These are phyloP conservation scores for Drosophila mimica DNA, from an alignment of 2,888 invertebrate genomes.

Conservation along the genomic window DNA sequence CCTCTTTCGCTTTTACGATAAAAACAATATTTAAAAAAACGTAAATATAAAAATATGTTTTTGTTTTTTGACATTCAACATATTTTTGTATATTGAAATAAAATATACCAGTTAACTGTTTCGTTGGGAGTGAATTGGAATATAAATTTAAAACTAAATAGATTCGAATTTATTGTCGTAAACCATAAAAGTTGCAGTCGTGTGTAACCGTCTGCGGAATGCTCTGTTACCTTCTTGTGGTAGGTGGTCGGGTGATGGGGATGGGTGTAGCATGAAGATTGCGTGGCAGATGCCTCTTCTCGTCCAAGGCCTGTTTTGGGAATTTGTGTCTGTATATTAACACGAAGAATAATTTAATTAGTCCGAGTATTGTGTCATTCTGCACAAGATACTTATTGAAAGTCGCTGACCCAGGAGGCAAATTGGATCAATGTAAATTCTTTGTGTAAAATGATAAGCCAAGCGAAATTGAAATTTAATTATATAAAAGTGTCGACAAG, in stretches of 20 bases:
- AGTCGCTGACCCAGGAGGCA: background rate
- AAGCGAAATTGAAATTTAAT: background rate
- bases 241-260: background rate
- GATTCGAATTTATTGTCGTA: background rate
- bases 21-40: background rate
- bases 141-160: background rate
- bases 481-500: background rate
- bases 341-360: background rate
- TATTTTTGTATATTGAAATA: background rate
- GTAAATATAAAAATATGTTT: background rate
- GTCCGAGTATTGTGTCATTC: background rate
- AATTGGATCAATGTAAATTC: background rate
- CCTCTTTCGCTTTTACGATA: background rate
- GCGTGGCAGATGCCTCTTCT: background rate
- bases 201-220: background rate
- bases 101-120: background rate
- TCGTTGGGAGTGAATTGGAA: background rate
- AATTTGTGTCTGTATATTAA: background rate
- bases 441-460: background rate
- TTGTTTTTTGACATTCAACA: background rate
- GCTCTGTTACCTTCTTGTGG: background rate
- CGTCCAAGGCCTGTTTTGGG: background rate
- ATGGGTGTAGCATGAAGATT: background rate
- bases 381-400: background rate
- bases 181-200: background rate